Base-by-base conservation (phyloP, 2,113 vertebrate species). In the Hippocampus zosterae region DNA sequence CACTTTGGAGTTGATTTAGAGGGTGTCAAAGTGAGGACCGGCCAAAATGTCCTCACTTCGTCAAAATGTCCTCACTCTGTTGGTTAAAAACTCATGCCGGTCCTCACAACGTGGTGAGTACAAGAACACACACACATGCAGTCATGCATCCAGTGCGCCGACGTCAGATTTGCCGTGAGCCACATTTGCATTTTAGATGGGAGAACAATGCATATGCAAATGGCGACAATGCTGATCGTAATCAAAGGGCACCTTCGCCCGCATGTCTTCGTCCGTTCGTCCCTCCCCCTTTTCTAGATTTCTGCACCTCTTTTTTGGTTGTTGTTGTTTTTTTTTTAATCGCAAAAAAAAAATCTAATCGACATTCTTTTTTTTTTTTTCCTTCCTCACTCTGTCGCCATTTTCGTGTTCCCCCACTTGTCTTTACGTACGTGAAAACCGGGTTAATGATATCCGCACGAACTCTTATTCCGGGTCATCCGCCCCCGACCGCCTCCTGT, bases 241-340 rank as follows among this genome's bases (percentile, higher is more conserved):
- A 90, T 90, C 89, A 88, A 83, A 90, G 86, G 87, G 85, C 89
- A 89, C 86, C 87, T 89, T 90, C 82, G 62, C 72, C 71, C 75
- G 62, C 60, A 16, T 66, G 70, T 70, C 42, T 83, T 67, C 71
- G 69, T 72, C 75, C 72, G 50, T 46, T 57, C 73, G 23, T 59
- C 29, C 77, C 57, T 73, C 65, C 7, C 71, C 78, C 3, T 53
- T 69, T 67, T 44, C n/a, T 68, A 55, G 66, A 71, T 72, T 69
- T 72, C 67, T 67, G 48, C 52, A 70, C 70, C 69, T 71, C 72
- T 82, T 53, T 50, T 33, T 33, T 33, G 29, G 29, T 5, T 33
- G 3, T 48, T 52, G 21, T 52, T 66, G 73, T 81, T 78, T 74
- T 66, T 75, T 81, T 78, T 74, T 83, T 73, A 72, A 41, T 10